Evolutionary conservation across 2,113 vertebrate species (phyloP), one percentile per base, ranked within the genome.

Genomic region (Polyodon spathula): DNA sequence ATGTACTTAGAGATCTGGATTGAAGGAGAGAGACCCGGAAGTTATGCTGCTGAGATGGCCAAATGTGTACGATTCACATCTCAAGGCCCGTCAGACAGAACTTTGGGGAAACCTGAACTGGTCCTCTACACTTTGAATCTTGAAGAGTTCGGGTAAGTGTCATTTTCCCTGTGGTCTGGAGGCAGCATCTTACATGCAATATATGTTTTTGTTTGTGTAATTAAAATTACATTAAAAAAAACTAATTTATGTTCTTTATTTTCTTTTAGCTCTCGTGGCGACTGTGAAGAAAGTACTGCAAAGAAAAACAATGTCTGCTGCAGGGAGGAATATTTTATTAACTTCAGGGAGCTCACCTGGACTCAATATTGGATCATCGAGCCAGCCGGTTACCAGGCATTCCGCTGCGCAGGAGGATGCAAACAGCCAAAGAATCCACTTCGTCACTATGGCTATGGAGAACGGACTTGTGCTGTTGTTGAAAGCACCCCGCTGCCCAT

Each of bases 1-100:
- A 90, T 99, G 90, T 76, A 94, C 68, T 85, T 99, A 76, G 91
- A 92, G 83, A 90, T 97, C 80, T 86, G 89, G 77, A 88, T 98
- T 41, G 92, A 97, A 80, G 89, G 85, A 73, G 95, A 97, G 75
- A 88, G 87, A 58, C 67, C 80, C 38, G 94, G 94, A 72, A 89
- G 85, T 63, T 84, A 86, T 7, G 88, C 92, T 11, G 82, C 89
- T 0, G 81, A 93, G 63, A 74, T 90, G 74, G 92, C 94, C 75
- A 90, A 63, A 76, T 82, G 87, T 14, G 90, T 97, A 54, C 86
- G 66, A 64, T 98, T 99, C 66, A 84, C 88, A 61, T 83, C 86
- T 2, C 94, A 97, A 76, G 86, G 89, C 54, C 72, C 82, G 39
- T 59, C 56, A 17, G 88, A 84, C 44, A 84, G 84, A 68, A 80